Evolutionary conservation across 2,888 invertebrate species (phyloP), one percentile per base, ranked within the genome.

Genomic region (Pemphredon lugubris): DNA sequence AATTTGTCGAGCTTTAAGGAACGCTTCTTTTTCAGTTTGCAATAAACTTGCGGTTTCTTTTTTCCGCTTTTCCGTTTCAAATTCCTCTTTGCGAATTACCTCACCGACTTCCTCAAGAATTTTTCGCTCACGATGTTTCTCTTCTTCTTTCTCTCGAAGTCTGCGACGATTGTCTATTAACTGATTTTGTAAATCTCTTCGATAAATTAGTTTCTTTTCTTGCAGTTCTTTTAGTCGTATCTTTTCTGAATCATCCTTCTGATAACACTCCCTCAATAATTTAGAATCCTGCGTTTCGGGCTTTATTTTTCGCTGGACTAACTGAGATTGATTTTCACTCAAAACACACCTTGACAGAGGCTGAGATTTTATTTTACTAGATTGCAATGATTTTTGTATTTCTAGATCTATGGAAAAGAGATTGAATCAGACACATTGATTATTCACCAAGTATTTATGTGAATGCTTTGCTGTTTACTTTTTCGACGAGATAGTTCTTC

Each of bases 111-210:
- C 63, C n/a, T 80, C 82, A 18, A 75, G 21, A 48, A 80, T 67
- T 14, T 81, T 83, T 7, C 83, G 70, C 26, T 84, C 84, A 0
- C 71, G 74, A 14, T 79, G 78, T 32, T 48, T 74, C 57, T 83
- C 83, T 21, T 82, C 82, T 37, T 51, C 73, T 13, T 45, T 44
- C 39, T 69, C 75, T 30, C 67, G 77, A 47, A 75, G 21, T 48
- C 54, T 66, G n/a, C 69, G 67, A 23, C 58, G 61, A 66, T 83
- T 82, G 16, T 67, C 65, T 14, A 74, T 63, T 11, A 81, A n/a
- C 26, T 84, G 84, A 23, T 73, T 77, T 23, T 82, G 82, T 4
- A 84, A 55, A 32, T 58, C 73, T 5, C 37, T 47, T 14, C 32
- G 60, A 18, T 58, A 66, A 0, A 5, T 54, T 2, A 23, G 32